Percentiles rank a stretch among this genome's conserved stretches.
These are phyloP conservation scores for Calephelis perditalis DNA, from an alignment of 2,888 invertebrate genomes.

Conservation along the genomic window DNA sequence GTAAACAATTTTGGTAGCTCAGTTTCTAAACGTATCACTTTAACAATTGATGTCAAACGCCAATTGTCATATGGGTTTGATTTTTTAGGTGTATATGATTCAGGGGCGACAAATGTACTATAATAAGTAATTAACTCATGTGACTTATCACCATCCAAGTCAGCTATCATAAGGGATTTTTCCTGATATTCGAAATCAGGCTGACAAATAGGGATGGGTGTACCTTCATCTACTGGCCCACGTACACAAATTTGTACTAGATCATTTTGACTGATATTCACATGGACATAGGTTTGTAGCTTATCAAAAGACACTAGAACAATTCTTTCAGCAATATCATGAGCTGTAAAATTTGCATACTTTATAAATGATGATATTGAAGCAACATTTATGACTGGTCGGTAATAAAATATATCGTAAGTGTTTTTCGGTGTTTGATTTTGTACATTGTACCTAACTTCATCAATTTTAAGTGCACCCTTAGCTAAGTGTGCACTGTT, in stretches of 20 bases:
- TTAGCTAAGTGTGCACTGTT: constrained; percentile 72
- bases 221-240: constrained; percentile 48
- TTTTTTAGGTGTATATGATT: constrained; percentile 52
- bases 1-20: constrained; percentile 85
- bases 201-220: constrained; percentile 78
- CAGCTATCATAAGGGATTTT: constrained; percentile 84
- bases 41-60: constrained; percentile 82
- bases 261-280: constrained; percentile 88
- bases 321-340: constrained; percentile 83
- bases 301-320: constrained; percentile 89
- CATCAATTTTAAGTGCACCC: constrained; percentile 67
- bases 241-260: constrained; percentile 84
- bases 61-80: constrained; percentile 67
- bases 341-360: constrained; percentile 67
- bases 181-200: constrained; percentile 86
- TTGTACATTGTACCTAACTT: constrained; percentile 62
- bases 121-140: constrained; percentile 88
- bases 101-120: constrained; percentile 79
- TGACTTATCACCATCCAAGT: constrained; percentile 86
- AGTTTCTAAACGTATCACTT: constrained; percentile 83
- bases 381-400: constrained; percentile 54
- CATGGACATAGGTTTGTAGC: constrained; percentile 81
- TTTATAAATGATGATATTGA: constrained; percentile 66
- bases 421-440: constrained; percentile 67
- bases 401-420: constrained; percentile 60